Conservation (phyloP, 2,888 invertebrate genomes). For the Luffia ferchaultella region DNA sequence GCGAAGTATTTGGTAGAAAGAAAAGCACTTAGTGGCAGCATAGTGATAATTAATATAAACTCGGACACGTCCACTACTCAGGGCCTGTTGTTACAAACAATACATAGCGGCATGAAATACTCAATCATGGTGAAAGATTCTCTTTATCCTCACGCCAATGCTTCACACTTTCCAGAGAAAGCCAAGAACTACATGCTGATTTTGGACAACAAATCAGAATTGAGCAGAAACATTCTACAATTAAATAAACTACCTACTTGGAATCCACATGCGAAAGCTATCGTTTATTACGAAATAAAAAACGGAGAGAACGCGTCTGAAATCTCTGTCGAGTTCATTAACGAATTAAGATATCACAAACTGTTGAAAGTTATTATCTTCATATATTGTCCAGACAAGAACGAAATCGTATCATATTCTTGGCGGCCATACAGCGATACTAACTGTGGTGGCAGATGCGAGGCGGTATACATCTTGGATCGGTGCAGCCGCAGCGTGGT, state of each 20-base stretch:
- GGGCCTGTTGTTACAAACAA: slow-evolving; percentile 43
- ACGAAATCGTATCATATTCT: slow-evolving; percentile 44
- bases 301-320: slow-evolving; percentile 29
- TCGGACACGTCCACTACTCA: slow-evolving; percentile 47
- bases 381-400: slow-evolving; percentile 31
- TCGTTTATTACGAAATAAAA: slow-evolving; percentile 45
- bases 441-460: slow-evolving; percentile 49
- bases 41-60: slow-evolving; percentile 58
- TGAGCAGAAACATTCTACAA: slow-evolving; percentile 49
- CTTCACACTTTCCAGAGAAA: slow-evolving; percentile 61
- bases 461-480: slow-evolving; percentile 45
- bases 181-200: slow-evolving; percentile 64
- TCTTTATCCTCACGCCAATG: slow-evolving; percentile 52
- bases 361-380: slow-evolving; percentile 48
- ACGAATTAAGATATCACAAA: slow-evolving; percentile 41
- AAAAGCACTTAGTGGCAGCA: slow-evolving; percentile 56
- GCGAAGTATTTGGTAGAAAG: slow-evolving; percentile 61
- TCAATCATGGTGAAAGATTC: slow-evolving; percentile 62
- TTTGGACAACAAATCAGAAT: slow-evolving; percentile 52
- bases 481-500: slow-evolving; percentile 36
- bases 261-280: slow-evolving; percentile 58
- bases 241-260: slow-evolving; percentile 55
- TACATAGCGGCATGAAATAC: slow-evolving; percentile 51
- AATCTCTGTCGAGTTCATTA: slow-evolving; percentile 42
- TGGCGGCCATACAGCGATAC: slow-evolving; percentile 50